These are phyloP conservation scores for Psettodes erumei DNA, from an alignment of 2,113 vertebrate species.

Conservation along the genomic window DNA sequence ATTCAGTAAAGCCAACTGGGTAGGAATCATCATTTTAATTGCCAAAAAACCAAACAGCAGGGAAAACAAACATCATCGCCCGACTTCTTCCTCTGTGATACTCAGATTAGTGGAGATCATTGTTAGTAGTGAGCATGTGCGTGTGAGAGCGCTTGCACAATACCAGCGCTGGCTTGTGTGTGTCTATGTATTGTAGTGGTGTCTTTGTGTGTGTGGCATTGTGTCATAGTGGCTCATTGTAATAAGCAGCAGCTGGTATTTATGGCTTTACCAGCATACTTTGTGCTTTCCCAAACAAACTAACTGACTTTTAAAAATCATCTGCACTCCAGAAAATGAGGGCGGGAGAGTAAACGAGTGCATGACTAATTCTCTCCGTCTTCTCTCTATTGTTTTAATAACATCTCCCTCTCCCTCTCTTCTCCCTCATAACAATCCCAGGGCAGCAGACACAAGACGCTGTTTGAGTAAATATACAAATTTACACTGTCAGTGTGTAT, in stretches of 20 bases:
- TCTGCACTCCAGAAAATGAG: constrained; percentile 64
- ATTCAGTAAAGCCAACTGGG: neutral
- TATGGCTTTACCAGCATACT: constrained; percentile 49
- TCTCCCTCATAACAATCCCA: constrained; percentile 34
- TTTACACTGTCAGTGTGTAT: neutral
- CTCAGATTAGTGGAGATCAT: constrained; percentile 2
- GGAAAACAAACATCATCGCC: constrained; percentile 18
- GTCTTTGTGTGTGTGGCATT: constrained; percentile 29
- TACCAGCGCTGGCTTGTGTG: constrained; percentile 7
- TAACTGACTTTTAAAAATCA: constrained; percentile 69
- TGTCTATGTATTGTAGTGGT: constrained; percentile 12
- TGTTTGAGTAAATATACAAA: constrained; percentile 37
- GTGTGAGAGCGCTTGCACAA: constrained; percentile 23
- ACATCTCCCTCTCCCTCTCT: constrained; percentile 29
- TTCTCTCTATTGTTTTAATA: constrained; percentile 57
- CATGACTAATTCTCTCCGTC: constrained; percentile 66
- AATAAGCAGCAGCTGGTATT: constrained; percentile 73
- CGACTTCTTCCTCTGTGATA: neutral
- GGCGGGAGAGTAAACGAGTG: constrained; percentile 45
- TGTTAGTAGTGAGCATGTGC: neutral
- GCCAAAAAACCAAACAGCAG: constrained; percentile 17
- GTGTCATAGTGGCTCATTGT: constrained; percentile 56
- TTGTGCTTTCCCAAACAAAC: constrained; percentile 67
- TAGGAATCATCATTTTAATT: neutral
- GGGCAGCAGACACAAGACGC: constrained; percentile 27